phyloP scores from a whole-genome alignment of 2,888 invertebrate genomes.

The Stegana nigrithorax region DNA sequence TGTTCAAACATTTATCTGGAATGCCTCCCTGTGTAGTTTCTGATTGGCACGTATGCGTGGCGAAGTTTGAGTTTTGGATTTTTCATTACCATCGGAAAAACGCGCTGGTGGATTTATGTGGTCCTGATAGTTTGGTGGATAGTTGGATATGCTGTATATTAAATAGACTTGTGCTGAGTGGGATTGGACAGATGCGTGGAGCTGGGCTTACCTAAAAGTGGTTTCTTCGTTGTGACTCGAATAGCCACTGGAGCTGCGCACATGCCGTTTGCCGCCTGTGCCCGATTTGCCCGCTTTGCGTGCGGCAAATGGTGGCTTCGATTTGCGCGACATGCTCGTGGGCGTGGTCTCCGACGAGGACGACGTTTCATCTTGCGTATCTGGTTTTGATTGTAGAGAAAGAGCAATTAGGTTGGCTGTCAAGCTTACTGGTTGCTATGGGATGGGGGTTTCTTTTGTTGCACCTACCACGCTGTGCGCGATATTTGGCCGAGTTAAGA shows the following conservation, averaged over 20 bases:
- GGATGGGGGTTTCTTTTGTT: no score
- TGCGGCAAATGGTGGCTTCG: constrained; percentile 78
- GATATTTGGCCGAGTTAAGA: constrained; percentile 69
- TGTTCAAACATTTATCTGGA: constrained; percentile 82
- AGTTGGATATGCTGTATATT: constrained; percentile 78
- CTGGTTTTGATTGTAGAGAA: no score
- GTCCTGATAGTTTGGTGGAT: constrained; percentile 83
- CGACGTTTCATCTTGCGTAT: constrained; percentile 81
- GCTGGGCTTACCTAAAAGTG: constrained; percentile 77
- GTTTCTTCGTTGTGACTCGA: constrained; percentile 88
- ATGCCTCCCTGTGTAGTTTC: constrained; percentile 76
- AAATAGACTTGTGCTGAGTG: constrained; percentile 4
- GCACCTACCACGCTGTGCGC: constrained; percentile 66
- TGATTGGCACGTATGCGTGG: constrained; percentile 70
- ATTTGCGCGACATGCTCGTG: constrained; percentile 76
- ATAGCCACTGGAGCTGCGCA: constrained; percentile 83
- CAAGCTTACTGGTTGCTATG: no score
- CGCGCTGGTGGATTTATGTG: constrained; percentile 88
- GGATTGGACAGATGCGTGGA: background rate
- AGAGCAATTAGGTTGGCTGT: no score
- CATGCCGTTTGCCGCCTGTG: constrained; percentile 76
- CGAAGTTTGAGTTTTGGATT: constrained; percentile 68
- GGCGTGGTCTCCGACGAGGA: constrained; percentile 84
- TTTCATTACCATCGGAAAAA: constrained; percentile 78
- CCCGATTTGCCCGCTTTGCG: constrained; percentile 75